Evolutionary conservation across 2,888 invertebrate genomes (phyloP), one percentile per base, ranked within the genome.

Genomic region (Zygogramma bicolorata): DNA sequence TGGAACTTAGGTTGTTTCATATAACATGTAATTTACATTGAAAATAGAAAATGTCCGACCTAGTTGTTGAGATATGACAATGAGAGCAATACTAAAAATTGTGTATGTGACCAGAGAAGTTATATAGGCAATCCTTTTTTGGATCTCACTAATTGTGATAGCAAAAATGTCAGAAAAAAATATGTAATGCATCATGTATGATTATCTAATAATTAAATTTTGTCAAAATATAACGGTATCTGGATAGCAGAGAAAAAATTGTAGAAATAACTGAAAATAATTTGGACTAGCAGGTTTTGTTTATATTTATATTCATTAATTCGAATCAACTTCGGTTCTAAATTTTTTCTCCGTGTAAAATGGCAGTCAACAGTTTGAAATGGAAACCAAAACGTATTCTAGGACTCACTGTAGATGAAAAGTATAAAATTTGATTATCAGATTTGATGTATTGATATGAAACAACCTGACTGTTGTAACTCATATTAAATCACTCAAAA

Each of bases 1-100:
- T 40, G 2, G 7, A 27, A 62, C 15, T 62, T 27, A 42, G 63
- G 49, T 46, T 49, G 63, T 63, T 31, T 63, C 46, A 63, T 63
- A 18, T 46, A 29, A 31, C 8, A 22, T 13, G n/a, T n/a, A n/a
- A n/a, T n/a, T n/a, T 18, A 5, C n/a, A 60, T 38, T 4, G 22
- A 38, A 38, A 22, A 20, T 22, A 25, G n/a, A n/a, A n/a, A n/a
- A 38, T 4, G 3, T 13, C n/a, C 0, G 10, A 38, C 3, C n/a
- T n/a, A 38, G 38, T n/a, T n/a, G n/a, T 13, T 38, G 38, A 13
- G 13, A 13, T 10, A 38, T 13, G n/a, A 38, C n/a, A 4, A 38
- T 13, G 13, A 3, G n/a, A 38, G 13, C n/a, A n/a, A n/a, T n/a
- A n/a, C n/a, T n/a, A n/a, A n/a, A n/a, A n/a, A n/a, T n/a, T n/a